Evolutionary conservation across 1,140 invertebrate species (phyloP), one percentile per base, ranked within the genome.

Genomic region (Leptinotarsa undecemlineata): DNA sequence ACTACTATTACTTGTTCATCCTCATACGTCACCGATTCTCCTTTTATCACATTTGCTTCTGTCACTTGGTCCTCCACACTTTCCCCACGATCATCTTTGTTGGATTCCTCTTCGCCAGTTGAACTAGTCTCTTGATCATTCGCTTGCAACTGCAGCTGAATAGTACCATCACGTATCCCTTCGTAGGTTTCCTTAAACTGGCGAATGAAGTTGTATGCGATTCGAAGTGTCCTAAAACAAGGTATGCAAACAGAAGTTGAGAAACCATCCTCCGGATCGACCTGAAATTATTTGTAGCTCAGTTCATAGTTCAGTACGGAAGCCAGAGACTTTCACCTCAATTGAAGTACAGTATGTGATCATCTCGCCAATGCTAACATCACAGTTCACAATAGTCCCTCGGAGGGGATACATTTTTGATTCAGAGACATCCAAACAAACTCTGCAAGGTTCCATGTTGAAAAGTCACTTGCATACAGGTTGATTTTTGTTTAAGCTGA

Each of bases 131-230:
- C 33, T 42, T 42, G 33, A 42, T 11, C 4, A 42, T 11, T 42
- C 8, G 8, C 6, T 42, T 42, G 33, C 3, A 42, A 42, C 33
- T 42, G 33, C 8, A 42, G 11, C 33, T 42, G 33, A 42, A 42
- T 42, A 42, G 33, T 62, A n/a, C 62, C 42, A 21, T 26, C 17
- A 21, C 63, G 17, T 19, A 76, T 63, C 3, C 21, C 42, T 48
- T 66, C 21, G 67, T 76, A 48, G 13, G 61, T 72, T 57, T 76
- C 71, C 68, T 62, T 76, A 69, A 76, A 76, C 14, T 57, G 64
- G 19, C 66, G 21, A 15, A 76, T 68, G 60, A 76, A 76, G 15
- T 76, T 72, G 17, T 73, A 71, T 13, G 71, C 74, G 68, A 71
- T 68, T 61, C 67, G 62, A 15, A 76, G 13, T 13, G 71, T 76